Evolutionary conservation across 1,140 invertebrate genomes (phyloP), one percentile per base, ranked within the genome.

Genomic region (Cardiocondyla obscurior): DNA sequence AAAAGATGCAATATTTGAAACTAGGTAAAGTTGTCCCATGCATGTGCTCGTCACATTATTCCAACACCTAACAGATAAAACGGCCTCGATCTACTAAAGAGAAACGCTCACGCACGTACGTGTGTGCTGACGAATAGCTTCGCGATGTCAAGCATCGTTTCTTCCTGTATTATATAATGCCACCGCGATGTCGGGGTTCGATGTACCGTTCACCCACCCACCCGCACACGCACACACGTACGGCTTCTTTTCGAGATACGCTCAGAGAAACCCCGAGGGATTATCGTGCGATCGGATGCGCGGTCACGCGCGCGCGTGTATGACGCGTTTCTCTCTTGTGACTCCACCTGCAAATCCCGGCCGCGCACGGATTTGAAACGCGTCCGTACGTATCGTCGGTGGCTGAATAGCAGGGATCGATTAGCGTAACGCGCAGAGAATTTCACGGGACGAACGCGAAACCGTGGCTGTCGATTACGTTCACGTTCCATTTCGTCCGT

Each of bases 321-420:
- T 67, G 69, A 70, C 74, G 82, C 49, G 76, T 81, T 58, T 83
- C 83, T 86, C 74, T 81, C 77, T n/a, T n/a, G 88, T 85, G 83
- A 87, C 90, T 91, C 85, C 88, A 90, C 89, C 90, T 91, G 89
- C 88, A 85, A 85, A 87, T 89, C 86, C 77, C 69, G 64, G 51
- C 85, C 64, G 36, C 44, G 65, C 53, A 85, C 86, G 79, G 87
- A 85, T 88, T 85, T 81, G 77, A 88, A 77, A 87, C 86, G 86
- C 86, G 86, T 19, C 74, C 82, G 49, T 79, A 88, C 85, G 74
- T 85, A 88, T 49, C 82, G 64, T 76, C 46, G 70, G 58, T 84
- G 85, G 83, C 85, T 87, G 82, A 88, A 88, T 85, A 82, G 57
- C 53, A 51, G 51, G 64, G 77, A 77, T 88, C 86, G 85, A 88